These are phyloP conservation scores for Athalia circularis DNA, from an alignment of 2,888 invertebrate genomes.

Conservation along the genomic window DNA sequence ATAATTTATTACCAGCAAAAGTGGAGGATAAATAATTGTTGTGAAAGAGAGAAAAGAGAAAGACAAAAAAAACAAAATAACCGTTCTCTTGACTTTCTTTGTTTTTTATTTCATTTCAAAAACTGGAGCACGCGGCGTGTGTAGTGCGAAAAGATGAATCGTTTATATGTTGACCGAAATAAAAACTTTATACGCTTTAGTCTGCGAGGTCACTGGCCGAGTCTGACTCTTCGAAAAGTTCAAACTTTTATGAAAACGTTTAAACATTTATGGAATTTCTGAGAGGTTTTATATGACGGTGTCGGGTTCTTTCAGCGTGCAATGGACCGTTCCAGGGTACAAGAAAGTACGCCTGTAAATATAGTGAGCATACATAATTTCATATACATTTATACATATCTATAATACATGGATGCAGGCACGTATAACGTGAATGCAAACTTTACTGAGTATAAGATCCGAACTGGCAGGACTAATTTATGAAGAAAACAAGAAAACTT, in stretches of 20 bases:
- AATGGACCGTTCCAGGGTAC: constrained; percentile 12
- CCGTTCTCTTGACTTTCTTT: no score
- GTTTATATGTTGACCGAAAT: background rate
- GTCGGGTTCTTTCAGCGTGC: constrained; percentile 39
- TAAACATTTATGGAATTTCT: constrained; percentile 68
- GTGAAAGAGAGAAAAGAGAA: no score
- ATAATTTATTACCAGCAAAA: no score
- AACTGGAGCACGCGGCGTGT: no score
- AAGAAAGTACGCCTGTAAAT: background rate
- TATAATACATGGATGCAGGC: background rate
- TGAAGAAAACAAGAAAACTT: constrained; percentile 13
- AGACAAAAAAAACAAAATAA: no score
- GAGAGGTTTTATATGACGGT: constrained; percentile 54
- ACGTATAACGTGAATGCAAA: background rate
- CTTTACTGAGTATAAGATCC: background rate
- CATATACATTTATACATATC: background rate
- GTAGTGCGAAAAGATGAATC: background rate
- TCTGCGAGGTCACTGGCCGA: constrained; percentile 10
- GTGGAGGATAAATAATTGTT: no score
- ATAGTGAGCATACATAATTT: no score
- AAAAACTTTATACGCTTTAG: background rate
- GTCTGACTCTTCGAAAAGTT: constrained; percentile 52
- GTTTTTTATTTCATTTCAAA: no score
- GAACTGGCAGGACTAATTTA: constrained; percentile 31
- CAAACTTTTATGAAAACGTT: constrained; percentile 58